A percentile compares a stretch with the other conserved stretches of the same genome.
Evolutionary conservation across 2,113 vertebrate genomes (phyloP).

Genomic region (Salvator merianae): DNA sequence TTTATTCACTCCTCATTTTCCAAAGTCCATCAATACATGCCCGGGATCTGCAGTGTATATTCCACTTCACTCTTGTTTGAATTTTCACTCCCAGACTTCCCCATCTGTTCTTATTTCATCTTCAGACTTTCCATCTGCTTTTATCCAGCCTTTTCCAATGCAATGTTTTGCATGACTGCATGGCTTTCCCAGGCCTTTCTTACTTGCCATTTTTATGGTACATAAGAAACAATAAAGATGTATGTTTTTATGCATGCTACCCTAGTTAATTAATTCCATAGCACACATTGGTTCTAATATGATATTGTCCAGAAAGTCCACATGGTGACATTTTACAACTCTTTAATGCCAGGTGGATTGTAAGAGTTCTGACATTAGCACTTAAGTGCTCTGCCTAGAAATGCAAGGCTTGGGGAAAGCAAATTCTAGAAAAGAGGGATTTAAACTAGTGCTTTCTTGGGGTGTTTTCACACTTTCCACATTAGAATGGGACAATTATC

Average conservation of each 20-base stretch:
- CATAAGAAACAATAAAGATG: slow-evolving; percentile 67
- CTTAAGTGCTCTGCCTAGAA: slow-evolving; percentile 63
- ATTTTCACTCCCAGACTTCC: slow-evolving; percentile 66
- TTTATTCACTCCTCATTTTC: no score
- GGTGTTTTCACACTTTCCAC: no score
- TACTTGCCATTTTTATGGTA: slow-evolving; percentile 71
- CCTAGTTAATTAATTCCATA: slow-evolving; percentile 69
- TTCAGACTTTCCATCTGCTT: slow-evolving; percentile 75
- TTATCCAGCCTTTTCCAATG: slow-evolving; percentile 60
- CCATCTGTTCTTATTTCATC: slow-evolving; percentile 71
- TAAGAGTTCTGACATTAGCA: slow-evolving; percentile 50
- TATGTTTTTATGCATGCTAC: slow-evolving; percentile 57
- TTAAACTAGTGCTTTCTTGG: slow-evolving; percentile 37
- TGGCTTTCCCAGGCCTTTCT: slow-evolving; percentile 69
- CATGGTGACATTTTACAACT: slow-evolving; percentile 52
- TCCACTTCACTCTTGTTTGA: slow-evolving; percentile 68
- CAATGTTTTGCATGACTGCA: slow-evolving; percentile 50
- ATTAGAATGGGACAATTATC: no score
- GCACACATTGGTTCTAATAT: slow-evolving; percentile 57
- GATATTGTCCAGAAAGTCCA: slow-evolving; percentile 65
- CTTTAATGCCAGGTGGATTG: slow-evolving; percentile 46
- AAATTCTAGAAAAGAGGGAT: slow-evolving; percentile 41
- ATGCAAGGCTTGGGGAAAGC: slow-evolving; percentile 56
- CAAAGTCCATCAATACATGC: slow-evolving; percentile 40
- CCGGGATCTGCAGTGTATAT: slow-evolving; percentile 58